These are phyloP conservation scores for Gouania willdenowi DNA, from an alignment of 2,797 vertebrate genomes.

Conservation along the genomic window DNA sequence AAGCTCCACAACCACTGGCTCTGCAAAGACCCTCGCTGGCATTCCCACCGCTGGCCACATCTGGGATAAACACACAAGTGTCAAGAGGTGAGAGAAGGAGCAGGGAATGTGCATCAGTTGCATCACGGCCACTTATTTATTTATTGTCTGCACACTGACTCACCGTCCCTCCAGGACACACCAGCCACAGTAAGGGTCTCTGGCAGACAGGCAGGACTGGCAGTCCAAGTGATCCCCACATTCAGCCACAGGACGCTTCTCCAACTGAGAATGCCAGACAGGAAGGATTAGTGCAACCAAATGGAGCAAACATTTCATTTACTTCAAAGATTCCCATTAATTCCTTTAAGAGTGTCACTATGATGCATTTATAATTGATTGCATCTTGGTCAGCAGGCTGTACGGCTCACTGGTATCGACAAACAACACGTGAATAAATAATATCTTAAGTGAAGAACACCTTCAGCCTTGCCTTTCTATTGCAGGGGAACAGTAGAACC, in stretches of 20 bases:
- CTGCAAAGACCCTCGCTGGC: constrained; percentile 73
- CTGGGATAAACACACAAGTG: constrained; percentile 53
- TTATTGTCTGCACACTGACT: constrained; percentile 38
- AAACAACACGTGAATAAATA: too few relatives aligned
- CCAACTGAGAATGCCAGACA: constrained; percentile 72
- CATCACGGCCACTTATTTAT: background rate
- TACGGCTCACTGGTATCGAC: too few relatives aligned
- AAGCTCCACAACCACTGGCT: constrained; percentile 94
- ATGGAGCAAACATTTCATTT: too few relatives aligned
- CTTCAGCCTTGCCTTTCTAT: too few relatives aligned
- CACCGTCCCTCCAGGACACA: constrained; percentile 91
- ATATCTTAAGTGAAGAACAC: too few relatives aligned
- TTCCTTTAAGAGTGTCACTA: too few relatives aligned
- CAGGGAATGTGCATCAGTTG: background rate
- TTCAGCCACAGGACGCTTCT: constrained; percentile 87
- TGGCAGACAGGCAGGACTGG: constrained; percentile 83
- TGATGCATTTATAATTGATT: too few relatives aligned
- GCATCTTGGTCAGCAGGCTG: too few relatives aligned
- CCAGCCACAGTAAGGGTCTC: constrained; percentile 92
- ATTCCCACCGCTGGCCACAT: constrained; percentile 84
- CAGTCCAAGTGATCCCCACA: constrained; percentile 86
- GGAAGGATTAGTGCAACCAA: background rate
- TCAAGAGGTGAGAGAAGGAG: background rate
- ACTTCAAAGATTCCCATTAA: too few relatives aligned
- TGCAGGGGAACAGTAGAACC: too few relatives aligned